Base-by-base conservation (phyloP, 2,888 invertebrate species). In the Carterocephalus palaemon region DNA sequence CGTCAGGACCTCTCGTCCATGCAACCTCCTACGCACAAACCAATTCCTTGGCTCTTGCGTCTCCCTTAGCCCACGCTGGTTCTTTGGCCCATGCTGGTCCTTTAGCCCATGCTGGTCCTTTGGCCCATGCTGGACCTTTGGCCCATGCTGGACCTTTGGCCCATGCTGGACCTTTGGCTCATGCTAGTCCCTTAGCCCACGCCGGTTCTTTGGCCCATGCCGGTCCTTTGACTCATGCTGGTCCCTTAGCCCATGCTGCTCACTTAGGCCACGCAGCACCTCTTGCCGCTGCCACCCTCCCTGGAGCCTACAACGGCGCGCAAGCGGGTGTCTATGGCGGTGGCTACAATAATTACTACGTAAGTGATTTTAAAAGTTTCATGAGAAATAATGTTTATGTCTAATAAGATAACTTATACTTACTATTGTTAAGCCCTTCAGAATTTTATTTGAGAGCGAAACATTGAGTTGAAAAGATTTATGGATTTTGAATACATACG, bases 1-100 rank as follows among this genome's bases (percentile, higher is more conserved):
- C 40, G 10, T 17, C 9, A 7, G 31, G 41, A 10, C 51, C 46
- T 1, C 29, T 48, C 0, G 49, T 29, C 5, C 57, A 61, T 47
- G 52, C 46, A 10, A 54, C 5, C 51, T 57, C n/a, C 17, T 56
- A n/a, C 57, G 61, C n/a, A n/a, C 57, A 58, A 32, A 56, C 41
- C 4, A 43, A 36, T 5, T 47, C 50, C 24, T 46, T 53, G 1
- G 45, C 47, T 57, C 67, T 49, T 46, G 60, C 59, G 4, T 52
- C 58, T 7, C 55, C 59, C 1, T 8, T 57, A 2, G 50, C 48
- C 12, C 53, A 59, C 41, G 54, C 56, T 9, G 60, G 55, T 26
- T 59, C 62, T 5, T 49, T 59, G 2, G 53, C 54, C 45, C 67
- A 67, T 43, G 62, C 59, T 15, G 62, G 64, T 5, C 66, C 67